Evolutionary conservation across 1,140 invertebrate genomes (phyloP), one percentile per base, ranked within the genome.

Genomic region (Mya arenaria): DNA sequence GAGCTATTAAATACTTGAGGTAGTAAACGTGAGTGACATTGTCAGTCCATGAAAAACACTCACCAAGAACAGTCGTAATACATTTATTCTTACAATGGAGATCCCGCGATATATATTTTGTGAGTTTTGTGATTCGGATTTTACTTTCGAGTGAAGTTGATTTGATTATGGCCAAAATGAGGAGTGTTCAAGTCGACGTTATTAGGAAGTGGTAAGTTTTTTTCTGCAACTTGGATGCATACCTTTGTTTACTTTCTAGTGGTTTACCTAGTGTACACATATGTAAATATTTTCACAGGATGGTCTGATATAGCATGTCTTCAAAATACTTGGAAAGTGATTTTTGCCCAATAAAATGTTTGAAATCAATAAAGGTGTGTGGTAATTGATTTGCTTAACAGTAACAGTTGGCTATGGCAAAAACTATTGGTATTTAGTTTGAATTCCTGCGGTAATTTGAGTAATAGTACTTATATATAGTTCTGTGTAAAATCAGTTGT

Each of bases 121-220:
- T 52, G 48, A 23, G 1, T n/a, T 1, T 52, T 1, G 4, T 17
- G 48, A 52, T 23, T n/a, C 25, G 10, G 48, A n/a, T 17, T 52
- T 52, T 10, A 19, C 10, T 19, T 52, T n/a, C 25, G 8, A n/a
- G 25, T 52, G 19, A 1, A n/a, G 48, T 52, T 52, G 10, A 52
- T 1, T 52, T 1, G 19, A 52, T 52, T n/a, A 44, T 44, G 10
- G 41, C 63, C 5, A 78, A 78, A 68, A 78, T 78, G 75, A 66
- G 75, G 44, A 78, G 48, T 25, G 75, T 78, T 28, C 75, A 78
- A 25, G 75, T 78, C 10, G 75, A 78, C 41, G 68, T 78, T 25
- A 68, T 78, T 41, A n/a, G 75, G 44, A 78, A 78, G 15, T 65
- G 62, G 75, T 78, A 48, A 78, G 75, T 78, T 69, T 62, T 3